Base-by-base conservation (phyloP, 2,113 vertebrate genomes). In the Ageneiosus marmoratus region DNA sequence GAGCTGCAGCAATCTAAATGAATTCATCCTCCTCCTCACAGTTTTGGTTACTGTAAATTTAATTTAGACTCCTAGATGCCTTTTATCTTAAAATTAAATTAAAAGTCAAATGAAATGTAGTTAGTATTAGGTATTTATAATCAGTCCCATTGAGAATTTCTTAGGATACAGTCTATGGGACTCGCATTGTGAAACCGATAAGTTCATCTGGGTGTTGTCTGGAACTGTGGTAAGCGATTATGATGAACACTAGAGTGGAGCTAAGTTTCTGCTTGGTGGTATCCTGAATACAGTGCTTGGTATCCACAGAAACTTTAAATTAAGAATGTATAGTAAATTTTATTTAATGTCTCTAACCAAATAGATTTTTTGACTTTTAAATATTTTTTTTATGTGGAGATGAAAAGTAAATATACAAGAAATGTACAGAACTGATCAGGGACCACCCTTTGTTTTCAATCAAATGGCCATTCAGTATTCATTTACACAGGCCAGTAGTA, bases 131-230 rank as follows among this genome's bases (percentile, higher is more conserved):
- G n/a, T 44, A 41, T 41, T 22, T 41, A 34, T 44, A 12, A 4
- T 70, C 37, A 0, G n/a, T 44, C 67, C 20, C 24, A 12, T 10
- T 70, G 10, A 41, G 10, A 69, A 41, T 62, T 29, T 62, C 56
- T 62, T 69, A 0, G 4, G 20, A 46, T 22, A 24, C 44, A 27
- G 27, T 4, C 60, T 29, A 0, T 27, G 10, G 11, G 22, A 22
- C 67, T 46, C 37, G 44, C 41, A 70, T 70, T 37, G 24, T 48
- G 24, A 73, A 27, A 50, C 2, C n/a, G 70, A 73, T 73, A 73
- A 50, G n/a, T 27, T 73, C 44, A 50, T 50, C n/a, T 29, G 70
- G 70, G 70, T 73, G 70, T 73, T 73, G 70, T 73, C 70, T 29
- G 46, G 15, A 73, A 27, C 70, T 48, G 44, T 16, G 24, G 6